Evolutionary conservation across 2,113 vertebrate genomes (phyloP), one percentile per base, ranked within the genome.

Genomic region (Prionailurus bengalensis): DNA sequence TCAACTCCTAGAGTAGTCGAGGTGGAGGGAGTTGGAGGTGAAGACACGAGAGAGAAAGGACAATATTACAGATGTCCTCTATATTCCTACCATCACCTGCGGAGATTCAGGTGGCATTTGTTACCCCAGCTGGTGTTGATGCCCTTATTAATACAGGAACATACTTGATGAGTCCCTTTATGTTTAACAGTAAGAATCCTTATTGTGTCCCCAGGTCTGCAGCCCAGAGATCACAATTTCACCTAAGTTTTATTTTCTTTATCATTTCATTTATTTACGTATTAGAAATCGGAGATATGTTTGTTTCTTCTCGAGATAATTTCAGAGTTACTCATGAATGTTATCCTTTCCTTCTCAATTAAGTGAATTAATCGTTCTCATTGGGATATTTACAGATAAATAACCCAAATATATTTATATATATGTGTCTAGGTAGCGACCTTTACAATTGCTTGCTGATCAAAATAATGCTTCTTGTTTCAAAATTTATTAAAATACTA

Each of bases 301-400:
- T 96, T 97, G 2, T 85, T 82, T 93, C n/a, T 93, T 78, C 48
- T 71, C 81, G 36, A 94, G 58, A 74, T 91, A 65, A 79, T 63
- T 79, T 81, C 36, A 48, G 16, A 19, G 84, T 66, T 66, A 73
- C 85, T 84, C n/a, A 89, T 73, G 39, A 81, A 39, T 58, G 1
- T 36, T 86, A 66, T 86, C 7, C 1, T 83, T 76, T 53, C 19
- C n/a, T 81, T 90, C 15, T 9, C 23, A 70, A 36, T 74, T 65
- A 87, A 70, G 55, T 70, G 14, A 42, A 15, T 65, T 91, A 58
- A 65, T 76, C 7, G 66, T 91, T 96, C 53, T 93, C n/a, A 13
- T n/a, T 86, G 58, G 39, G 36, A 63, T 70, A 23, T 27, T 85
- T 76, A 74, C 8, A 61, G 51, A 7, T 85, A 81, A 84, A 74